Conservation (phyloP, 2,113 vertebrate species). For the Fulica atra region DNA sequence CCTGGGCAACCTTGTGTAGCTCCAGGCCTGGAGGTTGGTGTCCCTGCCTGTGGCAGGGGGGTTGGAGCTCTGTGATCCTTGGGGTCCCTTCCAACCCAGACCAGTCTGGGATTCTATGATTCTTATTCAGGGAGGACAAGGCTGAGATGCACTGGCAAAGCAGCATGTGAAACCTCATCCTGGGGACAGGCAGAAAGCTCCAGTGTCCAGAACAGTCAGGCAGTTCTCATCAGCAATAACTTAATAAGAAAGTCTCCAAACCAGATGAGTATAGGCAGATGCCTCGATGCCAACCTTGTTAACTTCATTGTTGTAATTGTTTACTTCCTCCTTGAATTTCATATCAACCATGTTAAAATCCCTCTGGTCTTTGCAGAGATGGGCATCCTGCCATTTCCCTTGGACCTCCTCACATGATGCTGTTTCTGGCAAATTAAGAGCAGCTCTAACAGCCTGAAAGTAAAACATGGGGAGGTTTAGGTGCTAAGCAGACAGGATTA, state of each 20-base stretch:
- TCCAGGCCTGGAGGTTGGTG: no score
- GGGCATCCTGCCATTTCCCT: slow-evolving; percentile 93
- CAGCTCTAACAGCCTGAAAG: slow-evolving; percentile 84
- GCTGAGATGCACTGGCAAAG: background rate
- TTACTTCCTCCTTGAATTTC: slow-evolving; percentile 96
- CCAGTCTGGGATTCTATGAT: background rate
- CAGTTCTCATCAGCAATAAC: background rate
- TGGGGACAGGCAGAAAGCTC: background rate
- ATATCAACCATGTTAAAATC: slow-evolving; percentile 93
- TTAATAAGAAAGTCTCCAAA: background rate
- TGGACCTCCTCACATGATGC: slow-evolving; percentile 76
- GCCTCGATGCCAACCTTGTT: slow-evolving; percentile 85
- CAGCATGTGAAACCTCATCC: background rate
- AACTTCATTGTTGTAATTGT: slow-evolving; percentile 92
- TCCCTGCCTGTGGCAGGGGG: no score
- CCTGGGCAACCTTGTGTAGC: no score
- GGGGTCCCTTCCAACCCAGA: no score
- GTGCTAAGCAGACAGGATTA: background rate
- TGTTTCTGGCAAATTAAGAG: slow-evolving; percentile 84
- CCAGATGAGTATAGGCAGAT: background rate
- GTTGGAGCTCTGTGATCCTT: no score
- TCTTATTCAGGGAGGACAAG: background rate
- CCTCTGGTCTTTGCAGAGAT: slow-evolving; percentile 92
- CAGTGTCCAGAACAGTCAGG: background rate
- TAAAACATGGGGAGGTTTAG: background rate